phyloP scores from a whole-genome alignment of 2,113 vertebrate species.

The Tyto alba region DNA sequence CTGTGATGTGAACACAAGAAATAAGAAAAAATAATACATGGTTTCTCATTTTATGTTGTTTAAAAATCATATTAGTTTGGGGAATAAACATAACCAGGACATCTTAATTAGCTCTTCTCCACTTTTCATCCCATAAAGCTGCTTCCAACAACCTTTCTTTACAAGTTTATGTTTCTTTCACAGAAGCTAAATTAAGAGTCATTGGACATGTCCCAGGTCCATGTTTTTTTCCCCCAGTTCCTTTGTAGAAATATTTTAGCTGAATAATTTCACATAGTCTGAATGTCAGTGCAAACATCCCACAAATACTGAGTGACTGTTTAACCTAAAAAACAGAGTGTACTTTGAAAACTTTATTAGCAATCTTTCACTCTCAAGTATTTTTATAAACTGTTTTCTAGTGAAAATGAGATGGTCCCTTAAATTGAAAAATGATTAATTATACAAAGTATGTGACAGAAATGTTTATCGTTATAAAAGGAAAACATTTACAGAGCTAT shows the following conservation, averaged over 20 bases:
- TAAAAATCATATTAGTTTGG: not conserved
- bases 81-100: not conserved
- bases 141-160: not conserved
- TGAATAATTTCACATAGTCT: not conserved
- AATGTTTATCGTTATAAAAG: conserved; percentile 54
- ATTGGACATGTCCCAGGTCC: not conserved
- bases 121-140: not conserved
- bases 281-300: not conserved
- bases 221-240: not conserved
- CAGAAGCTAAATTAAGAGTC: not conserved
- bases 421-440: conserved; percentile 38
- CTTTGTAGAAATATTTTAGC: not conserved
- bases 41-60: not conserved
- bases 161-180: not conserved
- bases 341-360: conserved; percentile 35
- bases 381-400: conserved; percentile 56
- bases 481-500: conserved; percentile 46
- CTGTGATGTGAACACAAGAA: not conserved
- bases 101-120: not conserved
- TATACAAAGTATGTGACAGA: conserved; percentile 24
- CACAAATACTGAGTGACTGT: not conserved
- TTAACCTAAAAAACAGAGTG: not conserved
- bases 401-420: conserved; percentile 34
- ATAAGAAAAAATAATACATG: not conserved
- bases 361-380: conserved; percentile 14